Conservation (phyloP, 2,888 invertebrate species). For the Chrysolina americana region DNA sequence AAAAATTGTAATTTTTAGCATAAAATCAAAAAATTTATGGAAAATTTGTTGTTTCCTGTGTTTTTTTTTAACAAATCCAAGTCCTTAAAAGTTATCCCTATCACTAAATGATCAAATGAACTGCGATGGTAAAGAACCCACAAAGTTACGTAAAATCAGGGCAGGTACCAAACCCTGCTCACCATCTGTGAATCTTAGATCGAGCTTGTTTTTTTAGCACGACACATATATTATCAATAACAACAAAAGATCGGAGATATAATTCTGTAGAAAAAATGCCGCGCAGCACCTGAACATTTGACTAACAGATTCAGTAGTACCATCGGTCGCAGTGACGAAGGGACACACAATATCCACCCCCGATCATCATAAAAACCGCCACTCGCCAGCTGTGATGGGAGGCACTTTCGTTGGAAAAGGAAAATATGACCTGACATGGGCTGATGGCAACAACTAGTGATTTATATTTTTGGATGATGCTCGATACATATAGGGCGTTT, state of each 20-base stretch:
- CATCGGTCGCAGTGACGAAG: conserved; percentile 5
- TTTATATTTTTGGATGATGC: not conserved
- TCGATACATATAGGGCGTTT: not conserved
- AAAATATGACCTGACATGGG: conserved; percentile 16
- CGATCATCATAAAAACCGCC: not conserved
- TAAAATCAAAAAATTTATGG: too few species aligned
- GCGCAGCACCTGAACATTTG: conserved; percentile 16
- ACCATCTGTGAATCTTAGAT: not conserved
- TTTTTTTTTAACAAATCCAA: too few species aligned
- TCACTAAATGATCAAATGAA: too few species aligned
- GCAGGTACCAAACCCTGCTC: not conserved
- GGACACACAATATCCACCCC: conserved; percentile 12
- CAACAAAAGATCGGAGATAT: conserved; percentile 13
- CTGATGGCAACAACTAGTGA: not conserved
- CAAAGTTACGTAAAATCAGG: not conserved
- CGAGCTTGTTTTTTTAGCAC: not conserved
- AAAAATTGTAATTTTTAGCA: too few species aligned
- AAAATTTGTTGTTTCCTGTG: too few species aligned
- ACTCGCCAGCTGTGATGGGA: conserved; percentile 19
- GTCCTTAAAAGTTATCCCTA: too few species aligned
- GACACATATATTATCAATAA: conserved; percentile 8
- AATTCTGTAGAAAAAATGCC: not conserved
- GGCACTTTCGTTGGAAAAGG: conserved; percentile 7
- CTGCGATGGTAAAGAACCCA: too few species aligned
- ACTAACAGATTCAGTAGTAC: conserved; percentile 20